phyloP scores from a whole-genome alignment of 1,140 invertebrate species.

The Sminthurinus signatus region DNA sequence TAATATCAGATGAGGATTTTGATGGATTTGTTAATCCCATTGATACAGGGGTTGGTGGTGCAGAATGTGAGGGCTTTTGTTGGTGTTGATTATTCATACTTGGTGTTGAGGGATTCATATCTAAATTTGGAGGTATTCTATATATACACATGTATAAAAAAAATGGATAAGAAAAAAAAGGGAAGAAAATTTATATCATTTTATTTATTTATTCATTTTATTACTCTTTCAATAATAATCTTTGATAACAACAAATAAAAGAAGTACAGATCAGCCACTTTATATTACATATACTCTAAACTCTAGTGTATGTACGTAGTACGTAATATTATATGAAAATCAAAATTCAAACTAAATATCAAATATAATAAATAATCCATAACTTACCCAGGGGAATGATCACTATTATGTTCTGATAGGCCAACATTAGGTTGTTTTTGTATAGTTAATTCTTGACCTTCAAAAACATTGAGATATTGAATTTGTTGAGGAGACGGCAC shows the following conservation, averaged over 20 bases:
- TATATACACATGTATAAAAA: too few species aligned
- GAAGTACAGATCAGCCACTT: too few species aligned
- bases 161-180: background rate
- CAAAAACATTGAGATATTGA: conserved; percentile 89
- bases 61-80: conserved; percentile 39
- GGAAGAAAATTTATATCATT: background rate
- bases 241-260: too few species aligned
- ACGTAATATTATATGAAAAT: too few species aligned
- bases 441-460: conserved; percentile 92
- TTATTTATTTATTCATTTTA: too few species aligned
- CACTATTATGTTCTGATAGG: conserved; percentile 56
- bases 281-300: too few species aligned
- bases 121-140: conserved; percentile 42
- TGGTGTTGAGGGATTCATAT: conserved; percentile 41
- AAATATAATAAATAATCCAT: too few species aligned
- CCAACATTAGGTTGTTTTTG: conserved; percentile 92
- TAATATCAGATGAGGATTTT: conserved; percentile 30
- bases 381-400: conserved; percentile 45
- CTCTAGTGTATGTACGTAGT: too few species aligned
- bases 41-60: conserved; percentile 39
- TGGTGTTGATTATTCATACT: conserved; percentile 21
- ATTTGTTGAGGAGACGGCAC: conserved; percentile 94
- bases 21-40: conserved; percentile 26
- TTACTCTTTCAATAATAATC: too few species aligned
- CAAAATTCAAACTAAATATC: too few species aligned